A percentile compares a stretch with the other conserved stretches of the same genome.
These are phyloP conservation scores for Limnothrissa miodon DNA, from an alignment of 2,113 vertebrate genomes.

Conservation along the genomic window DNA sequence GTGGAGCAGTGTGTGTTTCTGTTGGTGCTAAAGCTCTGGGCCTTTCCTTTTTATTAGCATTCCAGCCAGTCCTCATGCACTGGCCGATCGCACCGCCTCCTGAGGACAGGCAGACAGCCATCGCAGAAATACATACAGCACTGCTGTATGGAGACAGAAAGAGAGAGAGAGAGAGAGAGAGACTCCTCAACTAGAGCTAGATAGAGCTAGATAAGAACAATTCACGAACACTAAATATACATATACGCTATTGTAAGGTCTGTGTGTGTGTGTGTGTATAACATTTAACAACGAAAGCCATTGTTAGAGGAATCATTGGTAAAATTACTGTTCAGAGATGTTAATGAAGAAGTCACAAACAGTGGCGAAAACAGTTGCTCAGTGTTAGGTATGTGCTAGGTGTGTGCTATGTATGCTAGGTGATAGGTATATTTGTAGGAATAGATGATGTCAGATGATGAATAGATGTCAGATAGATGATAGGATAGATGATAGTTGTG, in stretches of 20 bases:
- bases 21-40: background rate
- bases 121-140: background rate
- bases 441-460: no score
- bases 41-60: background rate
- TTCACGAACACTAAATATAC: background rate
- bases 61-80: background rate
- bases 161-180: background rate
- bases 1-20: background rate
- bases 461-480: no score
- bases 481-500: no score
- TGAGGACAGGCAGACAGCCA: background rate
- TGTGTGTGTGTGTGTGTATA: no score
- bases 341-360: no score
- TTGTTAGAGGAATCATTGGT: no score
- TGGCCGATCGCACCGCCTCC: background rate
- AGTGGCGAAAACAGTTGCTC: no score
- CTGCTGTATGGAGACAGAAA: background rate
- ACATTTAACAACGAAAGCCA: no score
- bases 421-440: no score
- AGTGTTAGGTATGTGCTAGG: no score
- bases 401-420: no score
- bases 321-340: no score
- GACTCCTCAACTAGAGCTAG: background rate
- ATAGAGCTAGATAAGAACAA: background rate
- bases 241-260: background rate